Percentiles rank a stretch among this genome's conserved stretches.
phyloP scores from a whole-genome alignment of 1,140 invertebrate genomes.

The Liolophura sinensis region DNA sequence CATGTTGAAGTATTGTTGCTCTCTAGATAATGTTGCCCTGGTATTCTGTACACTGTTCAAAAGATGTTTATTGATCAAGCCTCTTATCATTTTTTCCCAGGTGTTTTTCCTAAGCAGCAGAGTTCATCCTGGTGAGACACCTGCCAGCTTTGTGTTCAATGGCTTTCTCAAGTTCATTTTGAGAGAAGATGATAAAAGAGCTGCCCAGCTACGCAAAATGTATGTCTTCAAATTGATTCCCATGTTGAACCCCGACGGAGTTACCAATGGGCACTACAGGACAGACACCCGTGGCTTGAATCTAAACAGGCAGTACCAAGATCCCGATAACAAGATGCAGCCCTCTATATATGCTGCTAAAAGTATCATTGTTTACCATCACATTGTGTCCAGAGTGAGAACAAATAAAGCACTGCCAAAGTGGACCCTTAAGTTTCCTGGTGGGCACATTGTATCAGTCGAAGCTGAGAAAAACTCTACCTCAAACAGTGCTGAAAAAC shows the following conservation, averaged over 20 bases:
- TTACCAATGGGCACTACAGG: slow-evolving; percentile 84
- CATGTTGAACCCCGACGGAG: slow-evolving; percentile 92
- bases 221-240: slow-evolving; percentile 94
- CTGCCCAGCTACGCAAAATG: slow-evolving; percentile 61
- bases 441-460: too few relatives aligned
- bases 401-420: too few relatives aligned
- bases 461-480: too few relatives aligned
- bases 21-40: too few relatives aligned
- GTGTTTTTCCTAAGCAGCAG: slow-evolving; percentile 57
- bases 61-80: too few relatives aligned
- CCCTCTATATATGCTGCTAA: slow-evolving; percentile 61
- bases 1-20: too few relatives aligned
- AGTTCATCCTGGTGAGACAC: slow-evolving; percentile 61
- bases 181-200: slow-evolving; percentile 53
- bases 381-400: slow-evolving; percentile 42
- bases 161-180: slow-evolving; percentile 60
- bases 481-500: too few relatives aligned
- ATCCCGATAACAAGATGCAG: slow-evolving; percentile 51
- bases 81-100: slow-evolving; percentile 29
- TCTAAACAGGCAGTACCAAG: slow-evolving; percentile 58
- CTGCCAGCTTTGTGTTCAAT: slow-evolving; percentile 58
- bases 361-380: slow-evolving; percentile 57
- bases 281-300: slow-evolving; percentile 75
- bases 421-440: too few relatives aligned
- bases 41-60: too few relatives aligned